A percentile compares a stretch with the other conserved stretches of the same genome.
Evolutionary conservation across 2,797 vertebrate genomes (phyloP).

Genomic region (Pygocentrus nattereri): DNA sequence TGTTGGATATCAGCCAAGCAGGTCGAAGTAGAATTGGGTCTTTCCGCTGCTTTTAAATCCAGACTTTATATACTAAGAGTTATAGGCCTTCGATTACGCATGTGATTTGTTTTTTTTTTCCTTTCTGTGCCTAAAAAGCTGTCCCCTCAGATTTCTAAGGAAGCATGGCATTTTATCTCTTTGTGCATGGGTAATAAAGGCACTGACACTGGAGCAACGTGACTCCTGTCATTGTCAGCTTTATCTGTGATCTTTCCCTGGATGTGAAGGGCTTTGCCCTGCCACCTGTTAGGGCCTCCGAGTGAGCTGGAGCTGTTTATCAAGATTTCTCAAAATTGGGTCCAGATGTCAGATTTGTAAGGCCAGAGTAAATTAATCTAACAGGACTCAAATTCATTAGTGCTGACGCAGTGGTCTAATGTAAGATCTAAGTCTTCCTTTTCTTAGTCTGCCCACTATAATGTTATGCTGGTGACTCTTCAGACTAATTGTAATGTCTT

Average conservation of each 20-base stretch:
- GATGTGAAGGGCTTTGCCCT: slow-evolving; percentile 65
- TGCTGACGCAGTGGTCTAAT: not conserved
- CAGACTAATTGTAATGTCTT: not conserved
- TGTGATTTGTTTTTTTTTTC: slow-evolving; percentile 45
- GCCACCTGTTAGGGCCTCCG: slow-evolving; percentile 63
- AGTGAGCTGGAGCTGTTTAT: slow-evolving; percentile 47
- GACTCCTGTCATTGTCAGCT: slow-evolving; percentile 65
- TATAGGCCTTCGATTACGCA: slow-evolving; percentile 46
- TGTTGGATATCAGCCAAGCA: slow-evolving; percentile 74
- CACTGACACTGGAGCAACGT: slow-evolving; percentile 60
- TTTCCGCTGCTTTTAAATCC: slow-evolving; percentile 65
- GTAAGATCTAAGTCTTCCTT: not conserved
- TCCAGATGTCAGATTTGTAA: slow-evolving; percentile 55
- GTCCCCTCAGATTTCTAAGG: slow-evolving; percentile 58
- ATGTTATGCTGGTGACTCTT: not conserved
- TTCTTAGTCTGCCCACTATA: not conserved
- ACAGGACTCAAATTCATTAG: slow-evolving; percentile 14
- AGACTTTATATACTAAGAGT: slow-evolving; percentile 51
- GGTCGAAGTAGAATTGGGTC: slow-evolving; percentile 66
- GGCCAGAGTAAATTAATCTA: slow-evolving; percentile 18
- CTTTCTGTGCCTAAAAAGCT: slow-evolving; percentile 33
- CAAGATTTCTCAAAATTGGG: slow-evolving; percentile 55
- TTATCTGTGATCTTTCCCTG: slow-evolving; percentile 67
- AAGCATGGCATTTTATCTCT: slow-evolving; percentile 54
- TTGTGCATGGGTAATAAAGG: slow-evolving; percentile 53